Evolutionary conservation across 2,797 vertebrate species (phyloP).

Genomic region (Enteromius thamalakanensis): DNA sequence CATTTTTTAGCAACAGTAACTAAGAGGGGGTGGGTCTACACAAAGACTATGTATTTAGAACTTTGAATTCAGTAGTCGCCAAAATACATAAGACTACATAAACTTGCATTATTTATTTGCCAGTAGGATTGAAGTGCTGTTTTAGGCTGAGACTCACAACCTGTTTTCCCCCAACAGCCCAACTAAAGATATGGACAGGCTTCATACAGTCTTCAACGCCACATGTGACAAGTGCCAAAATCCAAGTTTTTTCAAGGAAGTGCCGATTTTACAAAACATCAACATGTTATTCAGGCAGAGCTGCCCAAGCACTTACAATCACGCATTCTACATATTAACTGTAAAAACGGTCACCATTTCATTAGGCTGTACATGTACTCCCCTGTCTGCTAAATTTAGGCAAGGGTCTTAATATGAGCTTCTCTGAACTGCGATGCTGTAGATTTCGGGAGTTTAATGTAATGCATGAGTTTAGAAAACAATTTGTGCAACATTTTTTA

Average conservation of each 20-base stretch:
- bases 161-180: background rate
- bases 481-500: background rate
- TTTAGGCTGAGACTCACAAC: background rate
- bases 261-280: background rate
- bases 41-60: background rate
- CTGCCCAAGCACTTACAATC: accelerated
- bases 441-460: background rate
- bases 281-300: background rate
- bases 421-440: background rate
- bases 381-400: background rate
- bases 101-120: background rate
- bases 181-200: accelerated
- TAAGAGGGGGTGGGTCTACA: no score
- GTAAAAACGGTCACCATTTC: background rate
- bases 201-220: accelerated
- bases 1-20: no score
- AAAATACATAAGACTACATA: background rate
- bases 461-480: background rate
- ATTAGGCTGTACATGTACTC: constrained; percentile 14
- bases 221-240: background rate
- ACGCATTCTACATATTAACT: background rate
- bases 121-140: background rate
- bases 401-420: background rate
- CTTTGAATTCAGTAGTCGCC: background rate
- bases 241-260: accelerated